Percentiles rank a stretch among this genome's conserved stretches.
phyloP scores from a whole-genome alignment of 2,888 invertebrate species.

The Cyaniris semiargus region DNA sequence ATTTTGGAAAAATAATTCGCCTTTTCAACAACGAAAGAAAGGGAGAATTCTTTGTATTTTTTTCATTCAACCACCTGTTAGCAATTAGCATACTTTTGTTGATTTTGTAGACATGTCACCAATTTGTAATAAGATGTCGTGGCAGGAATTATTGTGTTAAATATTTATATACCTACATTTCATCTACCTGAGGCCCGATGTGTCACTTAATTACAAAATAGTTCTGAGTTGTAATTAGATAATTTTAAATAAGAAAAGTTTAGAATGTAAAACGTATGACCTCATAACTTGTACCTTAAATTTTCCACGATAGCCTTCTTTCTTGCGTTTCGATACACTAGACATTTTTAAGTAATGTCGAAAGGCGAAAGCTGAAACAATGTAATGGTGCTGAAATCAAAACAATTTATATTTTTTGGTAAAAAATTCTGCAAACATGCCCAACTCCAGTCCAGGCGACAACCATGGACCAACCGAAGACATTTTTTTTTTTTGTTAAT shows the following conservation, averaged over 20 bases:
- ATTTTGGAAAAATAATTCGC: neutral
- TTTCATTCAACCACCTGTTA: conserved; percentile 17
- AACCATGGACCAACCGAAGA: too few relatives aligned
- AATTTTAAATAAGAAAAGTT: neutral
- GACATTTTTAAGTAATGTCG: conserved; percentile 59
- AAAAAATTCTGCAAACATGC: neutral
- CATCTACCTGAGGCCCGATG: neutral
- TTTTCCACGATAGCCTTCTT: conserved; percentile 72
- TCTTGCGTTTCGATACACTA: conserved; percentile 77
- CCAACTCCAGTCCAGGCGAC: too few relatives aligned
- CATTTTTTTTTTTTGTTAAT: too few relatives aligned
- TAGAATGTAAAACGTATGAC: conserved; percentile 38
- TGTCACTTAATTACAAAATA: neutral
- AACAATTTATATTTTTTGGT: neutral
- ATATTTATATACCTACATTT: neutral
- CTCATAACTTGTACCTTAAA: conserved; percentile 62
- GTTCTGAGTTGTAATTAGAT: neutral
- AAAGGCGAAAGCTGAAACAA: conserved; percentile 5
- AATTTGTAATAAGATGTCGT: neutral
- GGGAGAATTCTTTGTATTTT: neutral
- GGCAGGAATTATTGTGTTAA: neutral
- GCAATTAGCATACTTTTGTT: conserved; percentile 13
- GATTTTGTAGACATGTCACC: neutral
- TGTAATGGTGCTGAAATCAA: neutral
- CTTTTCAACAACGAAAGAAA: neutral